These are phyloP conservation scores for Aurelia coerulea DNA, from an alignment of 30 jellyfish, hydroid and myxozoan genomes.

Conservation along the genomic window DNA sequence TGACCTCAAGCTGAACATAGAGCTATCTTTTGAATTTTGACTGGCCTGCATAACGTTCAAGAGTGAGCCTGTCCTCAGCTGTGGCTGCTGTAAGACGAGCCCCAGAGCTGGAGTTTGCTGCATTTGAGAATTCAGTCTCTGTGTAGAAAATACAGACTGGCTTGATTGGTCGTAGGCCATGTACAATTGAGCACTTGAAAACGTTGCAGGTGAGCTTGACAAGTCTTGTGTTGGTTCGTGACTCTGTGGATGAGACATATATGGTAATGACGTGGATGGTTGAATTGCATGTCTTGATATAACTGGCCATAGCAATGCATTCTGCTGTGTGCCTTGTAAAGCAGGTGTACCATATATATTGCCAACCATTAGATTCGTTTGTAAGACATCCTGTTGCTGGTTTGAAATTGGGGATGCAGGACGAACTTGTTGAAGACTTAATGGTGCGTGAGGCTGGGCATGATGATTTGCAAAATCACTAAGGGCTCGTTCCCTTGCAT, in stretches of 20 bases:
- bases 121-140: slow-evolving; percentile 61
- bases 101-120: slow-evolving; percentile 78
- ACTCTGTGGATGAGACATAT: slow-evolving; percentile 57
- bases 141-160: slow-evolving; percentile 74
- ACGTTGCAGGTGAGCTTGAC: slow-evolving; percentile 63
- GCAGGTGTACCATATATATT: slow-evolving; percentile 75
- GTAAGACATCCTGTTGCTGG: slow-evolving; percentile 73
- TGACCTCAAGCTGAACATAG: slow-evolving; percentile 57
- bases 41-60: slow-evolving; percentile 55
- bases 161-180: slow-evolving; percentile 76
- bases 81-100: slow-evolving; percentile 74
- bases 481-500: slow-evolving; percentile 51
- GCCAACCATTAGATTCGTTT: slow-evolving; percentile 38
- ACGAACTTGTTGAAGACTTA: slow-evolving; percentile 56
- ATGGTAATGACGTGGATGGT: slow-evolving; percentile 63
- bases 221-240: slow-evolving; percentile 67
- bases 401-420: slow-evolving; percentile 82
- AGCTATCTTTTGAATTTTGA: slow-evolving; percentile 48
- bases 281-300: slow-evolving; percentile 73
- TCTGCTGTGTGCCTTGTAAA: slow-evolving; percentile 79
- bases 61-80: slow-evolving; percentile 61
- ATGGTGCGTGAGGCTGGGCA: slow-evolving; percentile 63
- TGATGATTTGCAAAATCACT: slow-evolving; percentile 65
- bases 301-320: slow-evolving; percentile 88
- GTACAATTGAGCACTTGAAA: slow-evolving; percentile 58